Base-by-base conservation (phyloP, 1,140 invertebrate genomes). In the Pachypeltis micranthus region DNA sequence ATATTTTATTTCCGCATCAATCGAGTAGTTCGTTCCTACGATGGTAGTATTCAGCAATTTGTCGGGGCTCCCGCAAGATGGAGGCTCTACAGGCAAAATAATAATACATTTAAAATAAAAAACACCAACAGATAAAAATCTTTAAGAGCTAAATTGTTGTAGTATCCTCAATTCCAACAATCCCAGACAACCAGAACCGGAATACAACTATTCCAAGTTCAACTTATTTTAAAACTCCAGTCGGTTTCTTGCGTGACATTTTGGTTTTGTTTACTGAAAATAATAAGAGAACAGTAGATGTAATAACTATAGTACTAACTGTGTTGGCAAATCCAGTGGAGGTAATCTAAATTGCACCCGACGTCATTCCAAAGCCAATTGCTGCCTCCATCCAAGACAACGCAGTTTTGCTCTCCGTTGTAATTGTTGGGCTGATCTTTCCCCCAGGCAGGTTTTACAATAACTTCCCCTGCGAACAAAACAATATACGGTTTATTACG, bases 361-460 rank as follows among this genome's bases (percentile, higher is more conserved):
- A 96, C 91, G 76, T 96, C 92, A 73, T 96, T 96, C 91, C 91
- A 96, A 0, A 87, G 76, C 92, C 92, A 95, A 44, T 84, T 83
- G 59, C 89, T 79, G 0, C 88, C 90, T 1, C 91, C 91, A 70
- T 96, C 92, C 61, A 95, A 75, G 4, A 94, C 90, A 2, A 89
- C 90, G 74, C 91, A 95, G 73, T 95, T 94, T 74, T 96, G 92
- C 70, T 95, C 90, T 0, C 91, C 90, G 70, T 94, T 95, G 75
- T 95, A 95, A 70, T 95, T 96, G 71, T 95, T 95, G 0, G 92
- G 92, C 70, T 96, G 92, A 69, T 93, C 91, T 71, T 90, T 89
- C 31, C 90, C 91, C 92, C 92, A 95, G 0, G 86, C 79, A 3
- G 90, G 90, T 66, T 83, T 85, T 12, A 79, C 81, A 1, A 93